These are phyloP conservation scores for Sylvietta virens DNA, from an alignment of 2,113 vertebrate genomes.

Conservation along the genomic window DNA sequence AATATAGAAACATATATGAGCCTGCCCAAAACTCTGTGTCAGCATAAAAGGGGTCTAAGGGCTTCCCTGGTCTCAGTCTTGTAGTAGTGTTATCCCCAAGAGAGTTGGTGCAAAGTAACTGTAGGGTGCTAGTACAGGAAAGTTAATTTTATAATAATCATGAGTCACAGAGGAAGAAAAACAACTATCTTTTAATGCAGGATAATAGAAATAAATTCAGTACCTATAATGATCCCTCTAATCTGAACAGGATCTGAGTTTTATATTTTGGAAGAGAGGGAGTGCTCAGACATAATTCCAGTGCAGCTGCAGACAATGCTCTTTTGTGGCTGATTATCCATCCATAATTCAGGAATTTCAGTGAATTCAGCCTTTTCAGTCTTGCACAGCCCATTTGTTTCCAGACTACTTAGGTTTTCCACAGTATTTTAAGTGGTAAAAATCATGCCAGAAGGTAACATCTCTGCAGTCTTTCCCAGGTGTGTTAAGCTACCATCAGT, in stretches of 20 bases:
- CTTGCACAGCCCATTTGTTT: background rate
- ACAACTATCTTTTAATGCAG: background rate
- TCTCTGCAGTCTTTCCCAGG: background rate
- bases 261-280: background rate
- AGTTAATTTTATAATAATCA: background rate
- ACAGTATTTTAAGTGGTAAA: background rate
- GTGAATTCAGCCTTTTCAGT: background rate
- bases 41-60: background rate
- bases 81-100: background rate
- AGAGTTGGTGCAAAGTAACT: background rate
- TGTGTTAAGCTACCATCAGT: background rate
- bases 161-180: accelerated
- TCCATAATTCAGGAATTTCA: background rate
- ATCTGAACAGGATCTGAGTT: background rate
- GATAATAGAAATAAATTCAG: background rate
- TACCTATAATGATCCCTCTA: background rate
- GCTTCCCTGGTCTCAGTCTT: background rate
- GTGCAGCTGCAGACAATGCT: background rate
- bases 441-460: background rate
- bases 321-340: background rate
- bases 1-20: background rate
- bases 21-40: background rate
- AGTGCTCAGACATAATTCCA: background rate
- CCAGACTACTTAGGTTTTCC: background rate
- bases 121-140: background rate